Evolutionary conservation across 2,888 invertebrate genomes (phyloP).

Genomic region (Drosophila falleni): DNA sequence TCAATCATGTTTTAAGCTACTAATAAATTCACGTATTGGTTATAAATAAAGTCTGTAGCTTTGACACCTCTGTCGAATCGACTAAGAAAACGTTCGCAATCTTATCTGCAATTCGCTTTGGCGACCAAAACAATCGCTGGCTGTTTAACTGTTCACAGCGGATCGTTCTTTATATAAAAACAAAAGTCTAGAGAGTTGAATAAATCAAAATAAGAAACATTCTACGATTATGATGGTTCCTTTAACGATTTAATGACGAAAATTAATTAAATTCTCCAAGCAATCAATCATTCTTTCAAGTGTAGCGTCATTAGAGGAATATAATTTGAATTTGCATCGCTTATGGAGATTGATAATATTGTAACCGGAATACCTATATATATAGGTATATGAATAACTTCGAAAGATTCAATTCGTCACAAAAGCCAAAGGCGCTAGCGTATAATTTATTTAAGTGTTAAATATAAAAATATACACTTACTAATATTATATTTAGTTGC

Average conservation of each 20-base stretch:
- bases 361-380: conserved; percentile 12
- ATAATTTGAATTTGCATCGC: conserved; percentile 30
- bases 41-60: conserved; percentile 38
- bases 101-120: conserved; percentile 49
- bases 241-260: conserved; percentile 23
- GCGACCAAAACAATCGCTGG: conserved; percentile 16
- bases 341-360: conserved; percentile 55
- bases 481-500: background rate
- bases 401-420: background rate
- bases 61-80: background rate
- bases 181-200: conserved; percentile 29
- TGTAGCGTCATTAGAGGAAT: conserved; percentile 43
- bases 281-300: conserved; percentile 63
- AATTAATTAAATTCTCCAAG: conserved; percentile 19
- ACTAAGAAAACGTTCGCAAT: conserved; percentile 38
- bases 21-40: conserved; percentile 37
- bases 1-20: conserved; percentile 41
- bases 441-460: conserved; percentile 25
- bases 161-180: conserved; percentile 12
- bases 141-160: conserved; percentile 3
- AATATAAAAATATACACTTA: background rate
- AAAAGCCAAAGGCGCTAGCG: conserved; percentile 5
- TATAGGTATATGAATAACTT: background rate
- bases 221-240: conserved; percentile 4
- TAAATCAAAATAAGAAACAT: conserved; percentile 51